Evolutionary conservation across 2,888 invertebrate species (phyloP), one percentile per base, ranked within the genome.

Genomic region (Drosophila emarginata): DNA sequence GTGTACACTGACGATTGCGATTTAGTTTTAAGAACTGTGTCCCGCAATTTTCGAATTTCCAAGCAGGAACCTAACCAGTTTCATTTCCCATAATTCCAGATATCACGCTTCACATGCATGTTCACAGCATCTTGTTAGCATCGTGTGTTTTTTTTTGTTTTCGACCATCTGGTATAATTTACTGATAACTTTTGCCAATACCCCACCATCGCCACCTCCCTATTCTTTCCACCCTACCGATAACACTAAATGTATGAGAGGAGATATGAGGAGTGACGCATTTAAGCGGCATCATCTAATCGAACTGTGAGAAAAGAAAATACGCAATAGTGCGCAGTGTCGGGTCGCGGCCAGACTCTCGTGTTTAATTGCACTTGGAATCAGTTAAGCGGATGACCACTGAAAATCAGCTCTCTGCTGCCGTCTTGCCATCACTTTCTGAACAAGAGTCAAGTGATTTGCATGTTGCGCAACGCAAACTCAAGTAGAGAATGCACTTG

Each of bases 321-420:
- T 59, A 15, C 45, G 45, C 28, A n/a, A 14, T n/a, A 18, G 14
- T 14, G 26, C 12, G 15, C 9, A 5, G 26, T 26, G 26, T 7
- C 21, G n/a, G 32, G n/a, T 14, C n/a, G 18, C 32, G 3, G 56
- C 3, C 26, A 5, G 6, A 5, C 4, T 11, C 14, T 45, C 9
- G 15, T 28, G 51, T 50, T 66, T 54, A 71, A 67, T 69, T 78
- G 75, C 75, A 78, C 72, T 77, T 78, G 75, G 51, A 72, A 77
- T 77, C 77, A 77, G 69, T 78, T 72, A 72, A 58, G 64, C 15
- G 54, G 4, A 14, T 54, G 23, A 39, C 26, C 18, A 39, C 11
- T n/a, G 18, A 32, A 7, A 18, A 4, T 18, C 18, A 15, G 40
- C 40, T 45, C 45, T 45, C 45, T 21, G 45, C 21, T 45, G 40